phyloP scores from a whole-genome alignment of 2,113 vertebrate species.

The Varanus salvator region DNA sequence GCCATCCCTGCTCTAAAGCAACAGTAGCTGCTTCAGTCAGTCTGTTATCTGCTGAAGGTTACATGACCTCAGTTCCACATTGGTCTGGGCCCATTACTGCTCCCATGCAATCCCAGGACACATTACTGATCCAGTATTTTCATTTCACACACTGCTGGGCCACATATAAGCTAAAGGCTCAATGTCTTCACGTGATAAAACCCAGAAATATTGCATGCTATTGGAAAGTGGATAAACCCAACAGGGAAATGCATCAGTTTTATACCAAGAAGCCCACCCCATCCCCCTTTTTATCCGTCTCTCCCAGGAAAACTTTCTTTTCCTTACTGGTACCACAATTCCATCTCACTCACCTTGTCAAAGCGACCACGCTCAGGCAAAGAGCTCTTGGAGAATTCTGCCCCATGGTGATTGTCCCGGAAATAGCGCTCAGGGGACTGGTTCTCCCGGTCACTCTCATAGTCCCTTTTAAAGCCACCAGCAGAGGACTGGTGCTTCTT shows the following conservation, averaged over 20 bases:
- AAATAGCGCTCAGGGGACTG: conserved; percentile 86
- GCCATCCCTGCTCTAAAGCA: neutral
- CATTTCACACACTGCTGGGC: neutral
- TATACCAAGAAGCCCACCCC: neutral
- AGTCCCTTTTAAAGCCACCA: conserved; percentile 80
- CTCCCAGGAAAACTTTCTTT: neutral
- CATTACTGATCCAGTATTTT: neutral
- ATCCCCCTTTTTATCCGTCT: neutral
- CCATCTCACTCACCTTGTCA: conserved; percentile 85
- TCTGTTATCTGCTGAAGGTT: neutral
- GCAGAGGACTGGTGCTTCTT: conserved; percentile 77
- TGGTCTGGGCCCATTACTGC: neutral
- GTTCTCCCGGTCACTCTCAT: conserved; percentile 79
- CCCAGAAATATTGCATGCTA: neutral
- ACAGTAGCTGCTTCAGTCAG: neutral
- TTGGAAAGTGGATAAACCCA: neutral
- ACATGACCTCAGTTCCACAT: neutral
- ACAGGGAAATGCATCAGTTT: neutral
- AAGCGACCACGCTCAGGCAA: conserved; percentile 91
- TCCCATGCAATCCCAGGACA: neutral
- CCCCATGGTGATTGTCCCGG: conserved; percentile 85
- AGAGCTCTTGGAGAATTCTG: conserved; percentile 92
- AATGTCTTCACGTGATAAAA: neutral
- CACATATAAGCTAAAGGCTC: neutral
- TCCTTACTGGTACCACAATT: neutral